phyloP scores from a whole-genome alignment of 2,888 invertebrate genomes.

The Syrista parreyssii region DNA sequence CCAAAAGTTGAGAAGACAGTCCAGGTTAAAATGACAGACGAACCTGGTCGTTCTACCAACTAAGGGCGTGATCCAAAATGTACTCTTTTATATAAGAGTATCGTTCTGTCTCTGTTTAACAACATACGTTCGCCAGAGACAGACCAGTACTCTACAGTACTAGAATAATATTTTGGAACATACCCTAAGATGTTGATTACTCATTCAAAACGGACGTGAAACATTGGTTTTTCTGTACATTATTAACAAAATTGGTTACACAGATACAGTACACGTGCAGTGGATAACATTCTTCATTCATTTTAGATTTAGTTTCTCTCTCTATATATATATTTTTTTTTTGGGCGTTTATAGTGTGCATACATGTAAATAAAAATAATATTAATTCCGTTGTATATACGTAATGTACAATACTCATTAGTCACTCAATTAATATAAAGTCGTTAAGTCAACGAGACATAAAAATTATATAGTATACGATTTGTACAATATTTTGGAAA shows the following conservation, averaged over 20 bases:
- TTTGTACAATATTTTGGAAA: constrained; percentile 15
- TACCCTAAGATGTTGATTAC: neutral
- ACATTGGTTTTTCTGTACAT: neutral
- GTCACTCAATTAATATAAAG: neutral
- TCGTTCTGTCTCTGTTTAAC: too few relatives aligned
- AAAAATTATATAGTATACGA: constrained; percentile 22
- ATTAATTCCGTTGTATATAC: neutral
- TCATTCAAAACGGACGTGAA: neutral
- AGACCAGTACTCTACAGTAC: too few relatives aligned
- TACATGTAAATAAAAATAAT: neutral
- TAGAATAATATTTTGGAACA: too few relatives aligned
- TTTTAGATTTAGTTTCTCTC: neutral
- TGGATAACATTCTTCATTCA: neutral
- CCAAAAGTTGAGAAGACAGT: neutral
- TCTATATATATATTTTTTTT: neutral
- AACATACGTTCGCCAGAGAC: too few relatives aligned
- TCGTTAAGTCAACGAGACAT: neutral
- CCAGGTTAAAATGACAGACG: neutral
- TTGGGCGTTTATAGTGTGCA: neutral
- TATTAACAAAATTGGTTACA: neutral
- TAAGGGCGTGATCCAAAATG: neutral
- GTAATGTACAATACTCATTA: neutral
- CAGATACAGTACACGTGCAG: neutral
- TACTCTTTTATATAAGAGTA: too few relatives aligned
- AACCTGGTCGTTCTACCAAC: neutral